These are phyloP conservation scores for Blastobasis adustella DNA, from an alignment of 2,888 invertebrate genomes.

Conservation along the genomic window DNA sequence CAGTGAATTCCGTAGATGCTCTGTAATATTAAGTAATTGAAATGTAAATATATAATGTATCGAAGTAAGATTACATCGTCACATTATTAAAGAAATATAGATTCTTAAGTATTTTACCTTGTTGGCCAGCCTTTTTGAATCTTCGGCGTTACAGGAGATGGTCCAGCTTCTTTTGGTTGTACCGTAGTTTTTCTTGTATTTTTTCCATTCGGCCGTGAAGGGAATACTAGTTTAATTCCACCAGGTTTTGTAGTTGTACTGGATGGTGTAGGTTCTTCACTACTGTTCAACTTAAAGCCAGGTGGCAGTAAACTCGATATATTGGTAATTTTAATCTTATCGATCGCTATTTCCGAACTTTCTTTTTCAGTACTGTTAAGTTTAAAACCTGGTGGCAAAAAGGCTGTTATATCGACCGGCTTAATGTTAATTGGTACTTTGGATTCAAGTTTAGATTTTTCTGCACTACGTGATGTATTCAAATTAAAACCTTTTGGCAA, in stretches of 20 bases:
- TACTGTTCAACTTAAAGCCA: conserved; percentile 65
- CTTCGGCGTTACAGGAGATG: conserved; percentile 71
- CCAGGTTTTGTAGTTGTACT: conserved; percentile 57
- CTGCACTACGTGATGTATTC: conserved; percentile 36
- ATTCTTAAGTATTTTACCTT: conserved; percentile 67
- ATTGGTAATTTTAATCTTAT: conserved; percentile 55
- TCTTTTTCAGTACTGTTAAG: conserved; percentile 29
- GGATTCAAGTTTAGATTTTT: conserved; percentile 32
- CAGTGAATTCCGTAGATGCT: conserved; percentile 91
- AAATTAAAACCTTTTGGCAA: conserved; percentile 77
- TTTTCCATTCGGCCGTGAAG: conserved; percentile 84
- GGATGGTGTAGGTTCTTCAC: conserved; percentile 28
- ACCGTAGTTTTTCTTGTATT: conserved; percentile 73
- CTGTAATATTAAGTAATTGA: conserved; percentile 47
- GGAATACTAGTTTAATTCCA: conserved; percentile 83
- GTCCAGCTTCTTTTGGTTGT: conserved; percentile 60
- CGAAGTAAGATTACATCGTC: not conserved
- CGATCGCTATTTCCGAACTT: conserved; percentile 13
- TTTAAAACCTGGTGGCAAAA: conserved; percentile 79
- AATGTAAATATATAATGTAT: not conserved
- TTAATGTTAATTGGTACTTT: conserved; percentile 36
- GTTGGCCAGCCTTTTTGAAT: conserved; percentile 91
- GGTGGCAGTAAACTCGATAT: conserved; percentile 78
- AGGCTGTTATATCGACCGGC: conserved; percentile 72
- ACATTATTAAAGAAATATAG: conserved; percentile 1